Conservation (phyloP, 2,888 invertebrate species). For the Sesia bembeciformis region DNA sequence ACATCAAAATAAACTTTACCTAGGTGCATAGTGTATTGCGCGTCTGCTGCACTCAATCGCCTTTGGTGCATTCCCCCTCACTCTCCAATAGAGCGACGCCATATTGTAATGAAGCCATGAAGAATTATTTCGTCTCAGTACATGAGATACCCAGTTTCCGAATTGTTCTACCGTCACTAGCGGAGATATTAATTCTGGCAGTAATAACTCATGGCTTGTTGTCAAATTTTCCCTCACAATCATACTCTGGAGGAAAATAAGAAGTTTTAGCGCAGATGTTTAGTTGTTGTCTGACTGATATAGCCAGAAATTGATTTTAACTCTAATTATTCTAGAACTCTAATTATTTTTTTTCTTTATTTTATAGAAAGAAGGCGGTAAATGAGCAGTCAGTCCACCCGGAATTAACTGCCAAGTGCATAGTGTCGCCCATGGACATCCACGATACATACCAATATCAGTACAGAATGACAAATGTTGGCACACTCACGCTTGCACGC, state of each 20-base stretch:
- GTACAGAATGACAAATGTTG: no score
- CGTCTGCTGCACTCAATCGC: conserved; percentile 86
- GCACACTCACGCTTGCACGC: no score
- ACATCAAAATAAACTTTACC: conserved; percentile 46
- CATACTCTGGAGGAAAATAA: conserved; percentile 38
- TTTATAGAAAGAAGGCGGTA: no score
- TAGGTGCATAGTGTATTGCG: conserved; percentile 83
- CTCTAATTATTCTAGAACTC: no score
- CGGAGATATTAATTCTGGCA: conserved; percentile 35
- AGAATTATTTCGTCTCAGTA: conserved; percentile 77
- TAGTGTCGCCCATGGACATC: no score
- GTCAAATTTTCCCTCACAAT: conserved; percentile 43
- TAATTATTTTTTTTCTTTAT: no score
- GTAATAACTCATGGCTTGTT: conserved; percentile 29
- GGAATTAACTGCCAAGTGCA: no score
- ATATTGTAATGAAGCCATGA: conserved; percentile 88
- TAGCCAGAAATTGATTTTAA: no score
- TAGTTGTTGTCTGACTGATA: no score
- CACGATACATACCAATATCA: no score
- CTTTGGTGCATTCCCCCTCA: conserved; percentile 81
- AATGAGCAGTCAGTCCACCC: no score
- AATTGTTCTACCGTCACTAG: conserved; percentile 48
- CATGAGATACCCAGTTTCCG: conserved; percentile 78
- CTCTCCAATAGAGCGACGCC: conserved; percentile 86
- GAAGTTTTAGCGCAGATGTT: no score